Base-by-base conservation (phyloP, 2,113 vertebrate genomes). In the Argyrosomus japonicus region DNA sequence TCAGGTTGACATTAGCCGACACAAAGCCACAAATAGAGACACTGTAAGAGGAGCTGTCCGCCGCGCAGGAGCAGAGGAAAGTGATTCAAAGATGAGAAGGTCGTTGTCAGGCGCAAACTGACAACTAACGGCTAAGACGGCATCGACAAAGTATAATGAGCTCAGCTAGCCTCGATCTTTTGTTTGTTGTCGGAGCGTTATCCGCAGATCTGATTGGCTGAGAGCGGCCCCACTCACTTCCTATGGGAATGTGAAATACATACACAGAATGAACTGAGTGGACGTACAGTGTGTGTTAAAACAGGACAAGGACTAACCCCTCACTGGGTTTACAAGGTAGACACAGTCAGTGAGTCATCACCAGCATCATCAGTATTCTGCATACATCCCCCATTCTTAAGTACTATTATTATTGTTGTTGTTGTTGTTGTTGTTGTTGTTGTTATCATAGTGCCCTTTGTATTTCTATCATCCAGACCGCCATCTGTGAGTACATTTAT, bases 171-270 rank as follows among this genome's bases (percentile, higher is more conserved):
- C 85, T 87, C 86, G 93, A 84, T 95, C 95, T 96, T 95, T 96
- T 96, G 95, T 96, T 96, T 96, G 95, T 96, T 96, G 95, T 95
- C 92, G 85, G 91, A 94, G 92, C 83, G 77, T 29, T 48, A 87
- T 93, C 82, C 90, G 65, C 70, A 5, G 29, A 70, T 90, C 79
- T 93, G 93, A 96, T 95, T 96, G 95, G 95, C 87, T 88, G 84
- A 92, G 67, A 67, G 85, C 64, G 61, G 77, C 88, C 88, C 87
- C 86, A 84, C 89, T 95, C 93, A 93, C 93, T 95, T 94, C 90
- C 92, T 93, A 78, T 87, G 82, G 79, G 83, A 75, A 73, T 60
- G 79, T 64, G 79, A 87, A 58, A 80, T 84, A 81, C 81, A 74
- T 47, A 71, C 57, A 36, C 36, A 36, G 36, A 36, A 8, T 36